A percentile compares a stretch with the other conserved stretches of the same genome.
phyloP scores from a whole-genome alignment of 1,140 invertebrate species.

The Brachionus rubens region DNA sequence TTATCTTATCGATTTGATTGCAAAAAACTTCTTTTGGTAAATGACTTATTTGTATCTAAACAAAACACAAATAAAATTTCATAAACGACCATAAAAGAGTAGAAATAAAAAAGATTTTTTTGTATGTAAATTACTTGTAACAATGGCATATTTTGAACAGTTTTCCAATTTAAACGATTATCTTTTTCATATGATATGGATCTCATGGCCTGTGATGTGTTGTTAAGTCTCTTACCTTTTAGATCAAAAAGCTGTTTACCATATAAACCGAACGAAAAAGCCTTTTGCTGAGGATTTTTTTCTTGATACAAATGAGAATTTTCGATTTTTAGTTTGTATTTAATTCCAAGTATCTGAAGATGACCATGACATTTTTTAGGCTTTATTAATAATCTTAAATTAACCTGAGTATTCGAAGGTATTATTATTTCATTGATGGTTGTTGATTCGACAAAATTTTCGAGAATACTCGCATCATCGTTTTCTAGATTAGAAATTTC shows the following conservation, averaged over 20 bases:
- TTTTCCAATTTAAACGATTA: constrained; percentile 1
- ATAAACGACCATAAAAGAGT: too few species aligned
- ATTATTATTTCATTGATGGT: constrained; percentile 9
- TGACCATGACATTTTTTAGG: neutral
- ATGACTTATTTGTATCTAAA: neutral
- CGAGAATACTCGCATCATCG: neutral
- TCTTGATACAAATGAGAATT: too few species aligned
- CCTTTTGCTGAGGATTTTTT: neutral
- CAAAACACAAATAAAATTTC: neutral
- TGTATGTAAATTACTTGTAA: neutral
- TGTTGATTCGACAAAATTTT: neutral
- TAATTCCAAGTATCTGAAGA: constrained; percentile 1
- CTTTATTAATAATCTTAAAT: neutral
- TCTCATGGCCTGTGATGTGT: neutral
- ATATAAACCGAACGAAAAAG: neutral
- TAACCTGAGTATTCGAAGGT: neutral
- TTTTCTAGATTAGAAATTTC: neutral
- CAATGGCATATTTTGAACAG: neutral
- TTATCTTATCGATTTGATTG: neutral
- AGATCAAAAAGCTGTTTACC: constrained; percentile 36
- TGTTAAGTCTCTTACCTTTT: constrained; percentile 16
- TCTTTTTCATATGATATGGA: neutral
- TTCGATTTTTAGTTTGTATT: constrained; percentile 2
- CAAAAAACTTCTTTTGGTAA: neutral
- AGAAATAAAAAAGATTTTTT: too few species aligned